Evolutionary conservation across 2,888 invertebrate species (phyloP).

Genomic region (Calameuta idolon): DNA sequence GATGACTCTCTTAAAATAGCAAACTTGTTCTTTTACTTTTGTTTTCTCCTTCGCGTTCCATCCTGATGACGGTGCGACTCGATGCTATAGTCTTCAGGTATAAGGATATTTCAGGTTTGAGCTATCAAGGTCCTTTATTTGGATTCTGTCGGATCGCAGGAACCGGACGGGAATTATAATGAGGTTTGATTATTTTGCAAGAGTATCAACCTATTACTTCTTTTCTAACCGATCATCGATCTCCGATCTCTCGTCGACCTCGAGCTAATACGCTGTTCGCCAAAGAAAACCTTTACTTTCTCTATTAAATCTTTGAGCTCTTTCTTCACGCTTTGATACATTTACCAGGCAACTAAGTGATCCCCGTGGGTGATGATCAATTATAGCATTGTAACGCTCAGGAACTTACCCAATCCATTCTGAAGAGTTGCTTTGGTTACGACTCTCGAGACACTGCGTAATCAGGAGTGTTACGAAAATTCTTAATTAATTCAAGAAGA

Average conservation of each 20-base stretch:
- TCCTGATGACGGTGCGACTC: background rate
- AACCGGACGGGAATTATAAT: background rate
- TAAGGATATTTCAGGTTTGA: background rate
- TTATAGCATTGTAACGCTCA: background rate
- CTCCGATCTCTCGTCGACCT: background rate
- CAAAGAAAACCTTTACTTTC: background rate
- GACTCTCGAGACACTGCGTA: background rate
- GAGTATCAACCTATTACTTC: background rate
- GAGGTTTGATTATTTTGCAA: background rate
- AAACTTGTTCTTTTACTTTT: constrained; percentile 29
- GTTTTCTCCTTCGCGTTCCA: background rate
- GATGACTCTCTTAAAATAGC: background rate
- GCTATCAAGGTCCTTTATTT: background rate
- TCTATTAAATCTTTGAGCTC: background rate
- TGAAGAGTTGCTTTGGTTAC: background rate
- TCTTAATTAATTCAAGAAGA: background rate
- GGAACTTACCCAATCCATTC: constrained; percentile 35
- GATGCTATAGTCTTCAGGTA: background rate
- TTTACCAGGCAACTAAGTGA: background rate
- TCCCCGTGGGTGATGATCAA: background rate
- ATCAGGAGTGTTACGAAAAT: background rate
- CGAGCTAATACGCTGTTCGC: background rate
- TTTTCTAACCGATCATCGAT: background rate
- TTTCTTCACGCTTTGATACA: background rate
- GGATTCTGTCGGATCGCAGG: background rate